These are phyloP conservation scores for Nymphalis io DNA, from an alignment of 1,140 invertebrate genomes.

Conservation along the genomic window DNA sequence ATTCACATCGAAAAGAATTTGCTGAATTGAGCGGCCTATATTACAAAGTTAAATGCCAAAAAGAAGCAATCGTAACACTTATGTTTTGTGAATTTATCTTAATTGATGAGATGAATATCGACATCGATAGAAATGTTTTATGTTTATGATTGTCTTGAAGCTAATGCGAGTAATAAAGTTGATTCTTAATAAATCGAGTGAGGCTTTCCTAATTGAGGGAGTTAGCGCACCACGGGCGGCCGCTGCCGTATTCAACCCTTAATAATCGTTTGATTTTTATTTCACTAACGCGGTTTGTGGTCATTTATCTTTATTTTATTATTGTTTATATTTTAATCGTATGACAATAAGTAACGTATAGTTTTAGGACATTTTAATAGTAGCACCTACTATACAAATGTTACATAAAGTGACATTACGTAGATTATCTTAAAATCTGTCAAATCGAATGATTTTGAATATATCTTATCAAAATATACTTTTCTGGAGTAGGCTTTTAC, in stretches of 20 bases:
- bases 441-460: too few species aligned
- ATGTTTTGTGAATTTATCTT: constrained; percentile 23
- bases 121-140: constrained; percentile 55
- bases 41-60: constrained; percentile 27
- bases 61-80: constrained; percentile 32
- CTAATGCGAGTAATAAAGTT: constrained; percentile 53
- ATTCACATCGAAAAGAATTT: constrained; percentile 17
- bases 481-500: too few species aligned
- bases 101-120: constrained; percentile 48
- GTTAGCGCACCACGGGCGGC: constrained; percentile 57
- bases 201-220: constrained; percentile 56
- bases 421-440: too few species aligned
- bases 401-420: too few species aligned
- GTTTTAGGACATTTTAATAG: background rate
- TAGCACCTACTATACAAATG: background rate
- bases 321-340: background rate
- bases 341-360: background rate
- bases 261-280: constrained; percentile 47
- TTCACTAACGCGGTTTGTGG: constrained; percentile 16
- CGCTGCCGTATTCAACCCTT: constrained; percentile 54
- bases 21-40: constrained; percentile 28
- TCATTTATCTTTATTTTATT: constrained; percentile 29
- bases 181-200: constrained; percentile 43
- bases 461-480: too few species aligned
- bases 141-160: constrained; percentile 52